Evolutionary conservation across 1,140 invertebrate genomes (phyloP).

Genomic region (Drosophila albomicans): DNA sequence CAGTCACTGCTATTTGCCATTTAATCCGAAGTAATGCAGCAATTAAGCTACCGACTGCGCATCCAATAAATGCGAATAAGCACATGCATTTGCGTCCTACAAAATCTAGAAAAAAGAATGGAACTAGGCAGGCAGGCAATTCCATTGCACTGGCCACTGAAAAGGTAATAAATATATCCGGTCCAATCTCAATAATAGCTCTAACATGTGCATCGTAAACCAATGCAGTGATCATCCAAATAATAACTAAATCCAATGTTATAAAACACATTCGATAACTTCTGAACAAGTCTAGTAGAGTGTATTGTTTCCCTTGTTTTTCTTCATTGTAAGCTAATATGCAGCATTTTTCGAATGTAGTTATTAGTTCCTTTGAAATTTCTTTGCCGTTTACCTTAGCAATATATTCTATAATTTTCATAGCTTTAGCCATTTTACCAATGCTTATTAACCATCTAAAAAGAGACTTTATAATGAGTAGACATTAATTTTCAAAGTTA

Average conservation of each 20-base stretch:
- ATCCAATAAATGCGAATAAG: constrained; percentile 90
- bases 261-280: constrained; percentile 89
- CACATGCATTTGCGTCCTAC: constrained; percentile 93
- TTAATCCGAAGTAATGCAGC: constrained; percentile 89
- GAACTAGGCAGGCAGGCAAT: constrained; percentile 91
- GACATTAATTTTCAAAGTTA: neutral
- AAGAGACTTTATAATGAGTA: too few species aligned
- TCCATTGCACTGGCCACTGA: constrained; percentile 91
- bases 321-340: constrained; percentile 85
- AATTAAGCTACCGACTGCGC: constrained; percentile 91
- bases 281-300: constrained; percentile 91
- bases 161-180: constrained; percentile 93
- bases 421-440: constrained; percentile 91
- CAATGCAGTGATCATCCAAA: constrained; percentile 93
- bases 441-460: constrained; percentile 92
- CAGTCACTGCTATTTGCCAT: constrained; percentile 88
- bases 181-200: constrained; percentile 91
- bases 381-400: constrained; percentile 91
- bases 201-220: constrained; percentile 94
- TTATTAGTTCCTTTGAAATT: constrained; percentile 89
- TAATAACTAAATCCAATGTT: constrained; percentile 90
- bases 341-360: constrained; percentile 87
- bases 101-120: constrained; percentile 90
- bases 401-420: constrained; percentile 91
- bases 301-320: constrained; percentile 88